These are phyloP conservation scores for Pangasianodon hypophthalmus DNA, from an alignment of 2,113 vertebrate genomes.

Conservation along the genomic window DNA sequence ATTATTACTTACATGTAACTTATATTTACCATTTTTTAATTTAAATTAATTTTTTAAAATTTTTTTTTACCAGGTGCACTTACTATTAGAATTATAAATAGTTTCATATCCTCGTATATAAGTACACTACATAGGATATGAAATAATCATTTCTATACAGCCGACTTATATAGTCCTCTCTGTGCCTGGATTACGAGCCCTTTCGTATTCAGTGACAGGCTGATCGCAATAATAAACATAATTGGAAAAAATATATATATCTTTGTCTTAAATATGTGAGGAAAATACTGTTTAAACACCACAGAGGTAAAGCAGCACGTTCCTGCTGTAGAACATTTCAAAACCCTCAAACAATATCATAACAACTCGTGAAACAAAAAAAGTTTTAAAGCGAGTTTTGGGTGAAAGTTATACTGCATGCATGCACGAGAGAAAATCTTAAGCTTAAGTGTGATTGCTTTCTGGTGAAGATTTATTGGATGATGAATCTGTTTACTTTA, in stretches of 20 bases:
- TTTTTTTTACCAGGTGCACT: background rate
- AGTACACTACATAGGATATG: no score
- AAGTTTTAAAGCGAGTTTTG: background rate
- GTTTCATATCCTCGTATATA: no score
- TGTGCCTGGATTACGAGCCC: background rate
- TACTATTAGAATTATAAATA: background rate
- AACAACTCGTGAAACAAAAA: background rate
- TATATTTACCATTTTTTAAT: background rate
- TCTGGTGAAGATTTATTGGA: background rate
- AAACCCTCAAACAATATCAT: background rate
- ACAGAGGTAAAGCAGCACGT: background rate
- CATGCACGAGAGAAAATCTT: background rate
- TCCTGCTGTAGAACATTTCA: background rate
- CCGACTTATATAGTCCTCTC: background rate
- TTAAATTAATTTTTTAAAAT: background rate
- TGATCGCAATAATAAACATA: background rate
- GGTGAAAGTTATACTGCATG: background rate
- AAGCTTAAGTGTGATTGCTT: background rate
- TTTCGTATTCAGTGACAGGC: background rate
- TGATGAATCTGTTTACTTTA: background rate
- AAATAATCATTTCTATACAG: no score
- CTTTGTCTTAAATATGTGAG: background rate
- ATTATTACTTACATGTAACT: background rate
- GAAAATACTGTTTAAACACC: background rate
- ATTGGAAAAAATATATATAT: no score